Conservation (phyloP, 2,113 vertebrate species). For the Macroglossus sobrinus region DNA sequence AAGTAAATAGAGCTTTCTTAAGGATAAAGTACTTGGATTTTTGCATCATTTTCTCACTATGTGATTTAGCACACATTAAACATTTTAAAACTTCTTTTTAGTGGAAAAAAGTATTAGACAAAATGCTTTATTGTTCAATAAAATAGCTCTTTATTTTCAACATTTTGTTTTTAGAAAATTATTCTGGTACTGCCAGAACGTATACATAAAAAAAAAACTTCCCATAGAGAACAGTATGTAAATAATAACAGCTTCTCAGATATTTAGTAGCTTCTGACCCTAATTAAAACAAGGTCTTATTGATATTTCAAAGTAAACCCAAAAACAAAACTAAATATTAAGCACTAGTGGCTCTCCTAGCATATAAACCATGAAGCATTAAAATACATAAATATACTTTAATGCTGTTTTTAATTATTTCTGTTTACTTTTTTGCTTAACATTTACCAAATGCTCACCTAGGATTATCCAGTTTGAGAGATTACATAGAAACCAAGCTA, state of each 20-base stretch:
- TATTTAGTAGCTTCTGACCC: neutral
- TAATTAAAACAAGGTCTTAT: neutral
- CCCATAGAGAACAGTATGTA: neutral
- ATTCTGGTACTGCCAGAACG: neutral
- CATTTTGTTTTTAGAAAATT: conserved; percentile 12
- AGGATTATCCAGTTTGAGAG: neutral
- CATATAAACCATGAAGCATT: neutral
- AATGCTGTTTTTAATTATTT: neutral
- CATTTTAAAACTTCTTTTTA: neutral
- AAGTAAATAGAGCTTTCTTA: neutral
- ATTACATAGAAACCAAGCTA: neutral
- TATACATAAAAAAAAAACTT: neutral
- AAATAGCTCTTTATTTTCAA: neutral
- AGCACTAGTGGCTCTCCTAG: neutral
- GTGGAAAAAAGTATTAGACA: neutral
- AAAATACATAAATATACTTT: neutral
- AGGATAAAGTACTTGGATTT: neutral
- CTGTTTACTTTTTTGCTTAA: neutral
- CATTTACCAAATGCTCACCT: neutral
- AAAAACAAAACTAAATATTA: neutral
- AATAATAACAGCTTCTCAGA: neutral
- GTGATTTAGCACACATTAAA: neutral
- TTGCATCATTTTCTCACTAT: neutral
- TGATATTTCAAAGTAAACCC: neutral
- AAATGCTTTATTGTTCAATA: neutral